Base-by-base conservation (phyloP, 2,797 vertebrate genomes). In the Pangasius larnaudii region DNA sequence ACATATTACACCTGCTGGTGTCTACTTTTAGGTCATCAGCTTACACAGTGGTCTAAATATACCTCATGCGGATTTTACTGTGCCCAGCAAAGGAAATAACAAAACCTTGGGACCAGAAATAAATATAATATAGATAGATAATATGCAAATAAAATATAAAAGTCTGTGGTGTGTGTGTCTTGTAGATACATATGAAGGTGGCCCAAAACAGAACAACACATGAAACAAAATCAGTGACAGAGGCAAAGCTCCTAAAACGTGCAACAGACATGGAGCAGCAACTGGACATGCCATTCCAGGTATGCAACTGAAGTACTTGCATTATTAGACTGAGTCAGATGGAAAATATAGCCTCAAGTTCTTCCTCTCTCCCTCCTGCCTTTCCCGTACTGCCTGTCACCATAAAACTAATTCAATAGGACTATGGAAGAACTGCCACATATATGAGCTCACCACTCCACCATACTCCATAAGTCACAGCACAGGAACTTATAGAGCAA, bases 281-380 rank as follows among this genome's bases (percentile, higher is more conserved):
- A 94, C 95, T 96, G 95, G 91, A 94, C 93, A 94, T 96, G 92
- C 93, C 93, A 96, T 93, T 94, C 88, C 89, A 91, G 89, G 90
- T 85, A 93, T 93, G 94, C 89, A 92, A 86, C 82, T 93, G 94
- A 90, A 92, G 88, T 89, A 84, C 42, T 88, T 90, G 90, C 78
- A 87, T 90, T 92, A 92, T 88, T 61, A 71, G 85, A 27, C 58
- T 87, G 90, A 91, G 86, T 91, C 91, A 91, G 74, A 72, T 85
- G 87, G 87, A 87, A 91, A 92, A 93, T 92, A 92, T 93, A 93
- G 90, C 89, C 56, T 67, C 7, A 49, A 71, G 77, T 83, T 91
- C 82, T 79, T 56, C 82, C 78, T 88, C 56, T 36, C 77, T 81
- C 56, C 42, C 87, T 53, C 56, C 59, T 19, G 5, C 79, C 18